Evolutionary conservation across 53 echinoderm and acorn worm species (phyloP).

Genomic region (Echinarachnius parma): DNA sequence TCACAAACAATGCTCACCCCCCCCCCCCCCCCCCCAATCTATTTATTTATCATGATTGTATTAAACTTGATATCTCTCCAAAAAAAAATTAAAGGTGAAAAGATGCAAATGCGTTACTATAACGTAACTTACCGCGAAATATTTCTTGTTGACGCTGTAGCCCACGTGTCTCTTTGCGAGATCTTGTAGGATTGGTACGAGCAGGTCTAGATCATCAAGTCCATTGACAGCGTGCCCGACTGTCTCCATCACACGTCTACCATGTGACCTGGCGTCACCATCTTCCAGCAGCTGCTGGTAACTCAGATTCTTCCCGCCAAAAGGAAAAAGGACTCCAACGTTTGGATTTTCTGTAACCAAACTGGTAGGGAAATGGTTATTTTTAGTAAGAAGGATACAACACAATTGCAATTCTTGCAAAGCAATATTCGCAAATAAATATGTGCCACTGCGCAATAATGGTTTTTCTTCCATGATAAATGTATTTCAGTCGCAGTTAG

Average conservation of each 20-base stretch:
- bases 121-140: slow-evolving; percentile 46
- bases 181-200: slow-evolving; percentile 31
- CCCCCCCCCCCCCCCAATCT: too few relatives aligned
- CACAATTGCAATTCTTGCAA: too few relatives aligned
- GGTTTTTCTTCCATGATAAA: too few relatives aligned
- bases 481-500: too few relatives aligned
- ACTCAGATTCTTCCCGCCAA: slow-evolving; percentile 43
- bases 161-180: slow-evolving; percentile 49
- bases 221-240: slow-evolving; percentile 50
- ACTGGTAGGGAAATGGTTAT: background rate
- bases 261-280: slow-evolving; percentile 38
- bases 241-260: slow-evolving; percentile 55
- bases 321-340: slow-evolving; percentile 40
- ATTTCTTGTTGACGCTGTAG: slow-evolving; percentile 48
- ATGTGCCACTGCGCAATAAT: too few relatives aligned
- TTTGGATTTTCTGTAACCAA: slow-evolving; percentile 12
- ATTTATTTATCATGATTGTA: too few relatives aligned
- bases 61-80: too few relatives aligned
- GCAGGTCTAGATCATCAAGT: slow-evolving; percentile 23
- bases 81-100: too few relatives aligned
- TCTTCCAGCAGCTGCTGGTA: slow-evolving; percentile 38
- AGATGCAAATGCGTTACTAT: background rate
- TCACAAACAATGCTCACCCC: too few relatives aligned
- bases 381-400: too few relatives aligned
- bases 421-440: too few relatives aligned